Evolutionary conservation across 2,888 invertebrate genomes (phyloP).

Genomic region (Margaritifera margaritifera): DNA sequence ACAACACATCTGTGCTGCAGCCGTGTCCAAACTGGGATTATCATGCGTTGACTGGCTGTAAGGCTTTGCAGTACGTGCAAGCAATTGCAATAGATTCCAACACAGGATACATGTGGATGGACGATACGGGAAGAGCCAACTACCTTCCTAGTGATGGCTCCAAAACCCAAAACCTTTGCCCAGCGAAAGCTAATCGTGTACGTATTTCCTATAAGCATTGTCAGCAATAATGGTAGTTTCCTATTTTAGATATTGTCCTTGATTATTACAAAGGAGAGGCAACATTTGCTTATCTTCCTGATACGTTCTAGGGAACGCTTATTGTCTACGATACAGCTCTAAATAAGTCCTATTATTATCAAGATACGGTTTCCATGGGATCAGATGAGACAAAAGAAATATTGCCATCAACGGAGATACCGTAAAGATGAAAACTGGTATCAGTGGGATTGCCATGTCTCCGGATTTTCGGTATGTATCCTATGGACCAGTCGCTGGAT

Average conservation of each 20-base stretch:
- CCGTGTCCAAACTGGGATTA: constrained; percentile 38
- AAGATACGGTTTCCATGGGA: constrained; percentile 33
- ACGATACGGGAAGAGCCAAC: constrained; percentile 34
- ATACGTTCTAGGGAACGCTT: constrained; percentile 39
- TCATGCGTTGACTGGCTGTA: constrained; percentile 33
- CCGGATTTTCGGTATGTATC: constrained; percentile 48
- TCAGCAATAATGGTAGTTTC: constrained; percentile 30
- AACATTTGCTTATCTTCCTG: constrained; percentile 48
- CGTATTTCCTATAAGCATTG: constrained; percentile 27
- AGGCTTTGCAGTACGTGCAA: constrained; percentile 39
- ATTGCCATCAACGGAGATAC: constrained; percentile 35
- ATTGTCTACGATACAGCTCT: constrained; percentile 42
- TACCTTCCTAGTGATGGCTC: constrained; percentile 4
- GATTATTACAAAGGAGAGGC: constrained; percentile 29
- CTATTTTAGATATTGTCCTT: constrained; percentile 52
- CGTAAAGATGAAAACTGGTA: constrained; percentile 20
- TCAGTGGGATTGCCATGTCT: constrained; percentile 51
- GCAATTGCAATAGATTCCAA: constrained; percentile 47
- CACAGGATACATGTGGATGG: constrained; percentile 44
- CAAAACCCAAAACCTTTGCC: neutral
- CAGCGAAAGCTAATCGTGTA: constrained; percentile 5
- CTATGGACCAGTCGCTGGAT: constrained; percentile 43
- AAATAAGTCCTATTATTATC: constrained; percentile 31
- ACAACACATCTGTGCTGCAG: constrained; percentile 20
- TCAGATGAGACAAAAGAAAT: constrained; percentile 25